Conservation (phyloP, 2,797 vertebrate species). For the Malacoctenus gilli region DNA sequence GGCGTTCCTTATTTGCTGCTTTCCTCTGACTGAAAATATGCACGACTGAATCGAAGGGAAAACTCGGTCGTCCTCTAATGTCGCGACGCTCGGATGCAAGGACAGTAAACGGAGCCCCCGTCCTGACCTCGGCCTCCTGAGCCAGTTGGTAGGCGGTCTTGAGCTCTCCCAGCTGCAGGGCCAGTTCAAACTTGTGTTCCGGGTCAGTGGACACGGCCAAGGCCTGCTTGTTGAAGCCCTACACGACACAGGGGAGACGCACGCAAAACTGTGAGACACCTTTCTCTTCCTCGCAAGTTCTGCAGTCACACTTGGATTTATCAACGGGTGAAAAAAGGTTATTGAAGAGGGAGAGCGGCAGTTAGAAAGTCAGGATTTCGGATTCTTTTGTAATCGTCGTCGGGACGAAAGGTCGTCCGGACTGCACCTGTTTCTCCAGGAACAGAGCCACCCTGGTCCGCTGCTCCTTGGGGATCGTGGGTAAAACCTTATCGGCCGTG, state of each 20-base stretch:
- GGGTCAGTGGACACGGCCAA: conserved; percentile 69
- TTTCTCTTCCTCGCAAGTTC: too few species aligned
- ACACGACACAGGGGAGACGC: conserved; percentile 17
- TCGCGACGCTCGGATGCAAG: too few species aligned
- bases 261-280: neutral
- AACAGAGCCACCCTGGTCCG: conserved; percentile 98
- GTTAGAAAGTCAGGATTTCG: too few species aligned
- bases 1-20: too few species aligned
- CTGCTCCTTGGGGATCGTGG: conserved; percentile 98
- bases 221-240: conserved; percentile 76
- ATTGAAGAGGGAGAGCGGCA: too few species aligned
- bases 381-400: too few species aligned
- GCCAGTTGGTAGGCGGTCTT: conserved; percentile 60
- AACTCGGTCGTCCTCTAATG: too few species aligned
- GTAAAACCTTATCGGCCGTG: conserved; percentile 98
- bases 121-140: conserved; percentile 61
- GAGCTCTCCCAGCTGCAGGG: conserved; percentile 92
- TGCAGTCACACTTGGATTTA: too few species aligned
- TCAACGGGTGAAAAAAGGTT: too few species aligned
- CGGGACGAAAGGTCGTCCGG: neutral
- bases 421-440: conserved; percentile 92
- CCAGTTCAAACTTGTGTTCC: conserved; percentile 94
- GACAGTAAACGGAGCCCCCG: too few species aligned
- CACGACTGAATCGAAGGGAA: too few species aligned
- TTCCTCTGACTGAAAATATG: too few species aligned